phyloP scores from a whole-genome alignment of 2,888 invertebrate species.

The Diabrotica balteata region DNA sequence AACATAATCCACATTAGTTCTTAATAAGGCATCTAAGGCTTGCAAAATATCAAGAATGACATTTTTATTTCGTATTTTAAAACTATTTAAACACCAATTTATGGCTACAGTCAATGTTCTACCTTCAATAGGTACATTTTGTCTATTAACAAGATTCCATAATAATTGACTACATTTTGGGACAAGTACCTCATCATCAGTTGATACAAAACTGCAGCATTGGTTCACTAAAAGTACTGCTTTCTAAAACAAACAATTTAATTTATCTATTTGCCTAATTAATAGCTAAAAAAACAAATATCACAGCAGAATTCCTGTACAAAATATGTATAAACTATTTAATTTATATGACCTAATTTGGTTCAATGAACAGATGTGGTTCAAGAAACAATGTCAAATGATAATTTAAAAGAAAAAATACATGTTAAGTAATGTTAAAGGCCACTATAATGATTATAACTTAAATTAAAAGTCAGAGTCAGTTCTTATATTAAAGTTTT shows the following conservation, averaged over 20 bases:
- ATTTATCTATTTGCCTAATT: not conserved
- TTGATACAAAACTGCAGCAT: constrained; percentile 55
- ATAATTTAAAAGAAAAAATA: no score
- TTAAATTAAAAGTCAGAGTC: no score
- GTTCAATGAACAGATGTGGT: no score
- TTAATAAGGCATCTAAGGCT: constrained; percentile 56
- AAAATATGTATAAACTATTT: no score
- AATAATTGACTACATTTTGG: constrained; percentile 68
- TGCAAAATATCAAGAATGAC: constrained; percentile 54
- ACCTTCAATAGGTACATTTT: constrained; percentile 61
- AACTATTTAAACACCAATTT: constrained; percentile 56
- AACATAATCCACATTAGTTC: constrained; percentile 47
- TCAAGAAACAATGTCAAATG: no score
- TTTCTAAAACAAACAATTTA: constrained; percentile 48
- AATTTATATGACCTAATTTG: no score
- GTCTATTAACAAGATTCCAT: constrained; percentile 64
- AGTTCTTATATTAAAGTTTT: no score
- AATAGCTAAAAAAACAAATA: constrained; percentile 7
- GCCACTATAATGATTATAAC: no score
- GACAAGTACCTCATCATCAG: constrained; percentile 64
- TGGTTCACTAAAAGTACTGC: constrained; percentile 56
- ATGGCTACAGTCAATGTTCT: constrained; percentile 52
- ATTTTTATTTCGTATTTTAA: constrained; percentile 49
- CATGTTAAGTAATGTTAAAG: no score
- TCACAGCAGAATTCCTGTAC: constrained; percentile 6